Evolutionary conservation across 2,113 vertebrate genomes (phyloP).

Genomic region (Phainopepla nitens): DNA sequence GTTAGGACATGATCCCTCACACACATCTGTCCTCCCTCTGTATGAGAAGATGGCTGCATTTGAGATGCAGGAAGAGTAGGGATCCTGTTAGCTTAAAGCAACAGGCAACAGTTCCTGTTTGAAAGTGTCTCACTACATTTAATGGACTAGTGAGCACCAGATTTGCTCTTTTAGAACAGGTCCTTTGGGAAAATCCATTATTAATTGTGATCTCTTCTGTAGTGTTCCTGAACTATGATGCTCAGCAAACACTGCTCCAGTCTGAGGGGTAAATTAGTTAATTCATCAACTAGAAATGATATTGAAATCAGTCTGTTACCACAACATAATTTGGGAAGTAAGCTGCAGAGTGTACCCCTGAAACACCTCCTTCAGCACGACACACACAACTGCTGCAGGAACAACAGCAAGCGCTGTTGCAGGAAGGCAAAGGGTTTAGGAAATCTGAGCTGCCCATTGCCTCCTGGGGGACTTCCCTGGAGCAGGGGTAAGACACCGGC

Average conservation of each 20-base stretch:
- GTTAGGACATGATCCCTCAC: background rate
- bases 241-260: background rate
- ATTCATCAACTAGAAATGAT: background rate
- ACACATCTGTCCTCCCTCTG: background rate
- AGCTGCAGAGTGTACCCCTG: background rate
- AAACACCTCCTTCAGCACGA: background rate
- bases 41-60: background rate
- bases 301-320: background rate
- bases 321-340: background rate
- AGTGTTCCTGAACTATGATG: background rate
- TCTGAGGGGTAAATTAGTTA: background rate
- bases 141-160: background rate
- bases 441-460: background rate
- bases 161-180: slow-evolving; percentile 42
- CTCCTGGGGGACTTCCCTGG: background rate
- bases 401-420: background rate
- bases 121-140: slow-evolving; percentile 4
- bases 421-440: background rate
- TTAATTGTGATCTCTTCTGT: slow-evolving; percentile 7
- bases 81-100: background rate
- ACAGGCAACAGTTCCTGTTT: background rate
- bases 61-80: background rate
- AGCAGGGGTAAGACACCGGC: background rate
- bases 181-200: slow-evolving; percentile 22
- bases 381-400: background rate